Base-by-base conservation (phyloP, 37 sponge, comb jelly and placozoan species). In the Chondrosia reniformis region DNA sequence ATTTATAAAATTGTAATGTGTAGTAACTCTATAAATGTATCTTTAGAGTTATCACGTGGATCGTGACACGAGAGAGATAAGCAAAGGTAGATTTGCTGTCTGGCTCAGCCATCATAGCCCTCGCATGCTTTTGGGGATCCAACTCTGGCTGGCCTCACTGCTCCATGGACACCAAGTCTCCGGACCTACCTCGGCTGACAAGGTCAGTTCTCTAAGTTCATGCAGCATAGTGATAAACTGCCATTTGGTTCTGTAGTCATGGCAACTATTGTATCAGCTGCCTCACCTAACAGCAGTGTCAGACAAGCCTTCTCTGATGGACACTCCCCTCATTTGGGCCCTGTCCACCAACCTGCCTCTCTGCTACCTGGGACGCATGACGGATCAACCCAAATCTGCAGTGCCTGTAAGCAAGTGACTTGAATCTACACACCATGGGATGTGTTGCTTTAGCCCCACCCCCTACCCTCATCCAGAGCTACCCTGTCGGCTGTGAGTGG, bases 401-500 rank as follows among this genome's bases (percentile, higher is more conserved):
- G 80, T 79, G 46, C 32, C 67, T 66, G 34, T 66, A 22, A 66
- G 3, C 33, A 49, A 55, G 5, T 43, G 45, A 41, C 72, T 34
- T 6, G 76, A 24, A 27, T 9, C 41, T 71, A 33, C n/a, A 8
- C 9, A 71, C 15, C 15, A 15, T 49, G 52, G 10, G 52, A 19
- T 49, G 52, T 49, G 52, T 49, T 49, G 52, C 15, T 49, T 10
- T 49, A 19, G 10, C 52, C 28, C 6, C n/a, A 6, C 28, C 4
- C 36, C 12, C 24, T 39, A 36, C 72, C 43, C 41, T 5, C 2
- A 21, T 44, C 43, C 43, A 45, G 56, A 59, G 45, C 67, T 80
- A 81, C 42, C 80, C 91, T 1, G 58, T 90, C 13, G 91, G 91
- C 32, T 83, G 91, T 49, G 32, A 39, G 1, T 90, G 91, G 91